Base-by-base conservation (phyloP, 2,797 vertebrate species). In the Dallia pectoralis region DNA sequence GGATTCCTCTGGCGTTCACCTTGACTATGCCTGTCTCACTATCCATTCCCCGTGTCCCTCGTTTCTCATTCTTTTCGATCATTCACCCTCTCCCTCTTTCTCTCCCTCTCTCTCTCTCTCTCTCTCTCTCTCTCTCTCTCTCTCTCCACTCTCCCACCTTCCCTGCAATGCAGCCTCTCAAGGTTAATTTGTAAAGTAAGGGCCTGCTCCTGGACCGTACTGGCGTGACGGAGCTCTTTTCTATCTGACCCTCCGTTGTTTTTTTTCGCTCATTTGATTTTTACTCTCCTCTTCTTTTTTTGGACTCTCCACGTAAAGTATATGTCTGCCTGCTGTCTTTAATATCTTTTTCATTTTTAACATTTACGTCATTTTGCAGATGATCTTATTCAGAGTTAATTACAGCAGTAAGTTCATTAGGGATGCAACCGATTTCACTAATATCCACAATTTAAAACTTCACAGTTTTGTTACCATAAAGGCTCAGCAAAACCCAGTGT, bases 151-250 rank as follows among this genome's bases (percentile, higher is more conserved):
- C 75, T 76, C 22, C 5, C 79, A 85, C 53, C 62, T 80, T 83
- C 86, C 87, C 89, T 83, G 89, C 89, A 89, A 84, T 90, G 89
- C 89, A 91, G 87, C 86, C 87, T 88, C 89, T 88, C 91, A 91
- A 92, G 90, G 91, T 90, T 93, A 91, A 93, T 93, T 89, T 91
- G 87, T 86, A 87, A 85, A 87, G 87, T 87, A 73, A 89, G 89
- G 83, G 81, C 90, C 89, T 81, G 84, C 87, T 88, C 82, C 78
- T 76, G 86, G 87, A 81, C 70, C 69, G 65, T 83, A 77, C 76
- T 75, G 81, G 84, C 59, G 12, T 86, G 89, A 88, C 85, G 40
- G 85, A 87, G 89, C 82, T 65, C 76, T 85, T 87, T 89, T 82
- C 64, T 25, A n/a, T 61, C 16, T 61, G 27, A 33, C 48, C 36